Evolutionary conservation across 1,140 invertebrate species (phyloP).

Genomic region (Lepidurus apus): DNA sequence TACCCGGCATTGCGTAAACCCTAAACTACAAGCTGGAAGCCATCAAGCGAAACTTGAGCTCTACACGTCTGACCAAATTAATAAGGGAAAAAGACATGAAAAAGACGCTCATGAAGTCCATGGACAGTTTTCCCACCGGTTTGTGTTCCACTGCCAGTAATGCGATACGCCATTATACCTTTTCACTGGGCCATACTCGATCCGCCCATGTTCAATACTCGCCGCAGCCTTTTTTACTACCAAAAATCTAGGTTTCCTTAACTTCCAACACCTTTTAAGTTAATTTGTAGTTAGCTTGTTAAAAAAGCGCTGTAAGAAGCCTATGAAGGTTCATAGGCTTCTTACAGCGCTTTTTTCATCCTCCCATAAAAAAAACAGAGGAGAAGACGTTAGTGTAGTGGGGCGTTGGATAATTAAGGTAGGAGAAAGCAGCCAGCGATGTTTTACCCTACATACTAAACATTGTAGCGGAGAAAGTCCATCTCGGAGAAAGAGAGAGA

Average conservation of each 20-base stretch:
- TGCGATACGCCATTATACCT: not conserved
- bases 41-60: not conserved
- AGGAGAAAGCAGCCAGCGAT: not conserved
- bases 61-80: not conserved
- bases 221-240: not conserved
- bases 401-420: not conserved
- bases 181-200: not conserved
- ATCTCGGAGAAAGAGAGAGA: not conserved
- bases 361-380: not conserved
- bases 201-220: not conserved
- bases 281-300: not conserved
- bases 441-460: slow-evolving; percentile 7
- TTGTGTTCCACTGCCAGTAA: slow-evolving; percentile 1
- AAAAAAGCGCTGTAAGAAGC: too few relatives aligned
- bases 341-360: not conserved
- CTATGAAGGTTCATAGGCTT: too few relatives aligned
- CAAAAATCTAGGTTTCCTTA: not conserved
- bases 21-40: not conserved
- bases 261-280: not conserved
- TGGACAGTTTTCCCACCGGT: not conserved
- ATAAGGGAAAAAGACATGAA: slow-evolving; percentile 5
- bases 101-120: slow-evolving; percentile 14
- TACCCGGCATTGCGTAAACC: not conserved
- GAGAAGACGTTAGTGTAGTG: not conserved
- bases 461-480: slow-evolving; percentile 1